Evolutionary conservation across 92 coral and sea anemone species (phyloP).

Genomic region (Porites evermanni): DNA sequence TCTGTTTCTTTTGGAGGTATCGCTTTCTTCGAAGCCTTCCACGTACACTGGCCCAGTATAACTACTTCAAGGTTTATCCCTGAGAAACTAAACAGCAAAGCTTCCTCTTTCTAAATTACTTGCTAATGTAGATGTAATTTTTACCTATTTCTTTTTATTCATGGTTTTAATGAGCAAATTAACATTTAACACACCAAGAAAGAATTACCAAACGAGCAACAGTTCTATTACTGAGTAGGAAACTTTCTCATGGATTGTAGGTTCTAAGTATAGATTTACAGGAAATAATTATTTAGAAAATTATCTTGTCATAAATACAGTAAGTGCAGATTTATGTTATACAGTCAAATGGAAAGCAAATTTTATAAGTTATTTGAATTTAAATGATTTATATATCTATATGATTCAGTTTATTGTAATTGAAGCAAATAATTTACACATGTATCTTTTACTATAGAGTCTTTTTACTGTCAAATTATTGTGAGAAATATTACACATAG

Average conservation of each 20-base stretch:
- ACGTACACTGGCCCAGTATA: slow-evolving; percentile 74
- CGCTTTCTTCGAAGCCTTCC: slow-evolving; percentile 86
- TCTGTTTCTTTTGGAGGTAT: slow-evolving; percentile 98
- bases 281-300: too few relatives aligned
- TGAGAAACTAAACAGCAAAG: slow-evolving; percentile 55
- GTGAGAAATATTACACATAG: neutral
- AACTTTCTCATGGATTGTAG: too few relatives aligned
- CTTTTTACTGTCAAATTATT: neutral
- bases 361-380: neutral
- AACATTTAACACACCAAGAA: neutral
- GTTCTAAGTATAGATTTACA: too few relatives aligned
- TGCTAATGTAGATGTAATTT: neutral
- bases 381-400: neutral
- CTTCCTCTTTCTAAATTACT: neutral
- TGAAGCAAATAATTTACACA: neutral
- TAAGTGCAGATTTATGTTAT: neutral
- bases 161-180: neutral
- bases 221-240: too few relatives aligned
- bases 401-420: neutral
- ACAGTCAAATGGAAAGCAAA: neutral
- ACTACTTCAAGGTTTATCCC: slow-evolving; percentile 56
- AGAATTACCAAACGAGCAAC: neutral
- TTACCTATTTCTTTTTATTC: neutral
- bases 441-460: neutral
- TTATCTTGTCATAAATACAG: too few relatives aligned